A percentile compares a stretch with the other conserved stretches of the same genome.
Conservation (phyloP, 2,797 vertebrate genomes). For the Pachyuromys duprasi region DNA sequence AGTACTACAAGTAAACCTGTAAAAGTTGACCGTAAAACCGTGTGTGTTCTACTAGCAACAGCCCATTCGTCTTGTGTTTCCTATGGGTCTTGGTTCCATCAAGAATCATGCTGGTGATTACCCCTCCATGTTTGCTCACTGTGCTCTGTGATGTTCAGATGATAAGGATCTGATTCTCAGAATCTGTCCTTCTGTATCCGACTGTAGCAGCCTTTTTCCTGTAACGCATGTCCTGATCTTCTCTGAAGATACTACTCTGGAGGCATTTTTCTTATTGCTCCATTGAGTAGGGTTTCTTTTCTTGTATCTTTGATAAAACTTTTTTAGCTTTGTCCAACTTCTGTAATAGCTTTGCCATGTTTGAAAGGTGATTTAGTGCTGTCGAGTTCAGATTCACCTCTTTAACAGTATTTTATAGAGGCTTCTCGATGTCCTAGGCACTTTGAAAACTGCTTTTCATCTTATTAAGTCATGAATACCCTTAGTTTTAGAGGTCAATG, state of each 20-base stretch:
- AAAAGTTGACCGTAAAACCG: neutral
- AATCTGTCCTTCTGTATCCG: neutral
- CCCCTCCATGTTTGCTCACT: neutral
- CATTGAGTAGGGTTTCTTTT: neutral
- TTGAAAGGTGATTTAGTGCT: neutral
- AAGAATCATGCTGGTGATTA: neutral
- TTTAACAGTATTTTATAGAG: neutral
- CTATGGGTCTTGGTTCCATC: neutral
- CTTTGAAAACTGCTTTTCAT: neutral
- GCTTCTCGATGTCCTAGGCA: neutral
- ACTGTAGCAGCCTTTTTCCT: neutral
- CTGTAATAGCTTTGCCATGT: neutral
- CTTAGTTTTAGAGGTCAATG: neutral
- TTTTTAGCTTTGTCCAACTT: neutral
- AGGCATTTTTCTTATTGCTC: neutral
- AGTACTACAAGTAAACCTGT: neutral
- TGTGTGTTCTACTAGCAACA: neutral
- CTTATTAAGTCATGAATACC: neutral
- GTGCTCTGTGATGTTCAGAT: neutral
- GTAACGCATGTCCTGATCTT: too few species aligned
- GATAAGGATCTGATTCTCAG: neutral
- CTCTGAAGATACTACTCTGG: neutral
- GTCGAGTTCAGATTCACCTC: neutral
- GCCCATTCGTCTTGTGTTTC: neutral
- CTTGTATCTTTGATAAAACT: neutral